Evolutionary conservation across 2,797 vertebrate genomes (phyloP).

Genomic region (Halcyon badia): DNA sequence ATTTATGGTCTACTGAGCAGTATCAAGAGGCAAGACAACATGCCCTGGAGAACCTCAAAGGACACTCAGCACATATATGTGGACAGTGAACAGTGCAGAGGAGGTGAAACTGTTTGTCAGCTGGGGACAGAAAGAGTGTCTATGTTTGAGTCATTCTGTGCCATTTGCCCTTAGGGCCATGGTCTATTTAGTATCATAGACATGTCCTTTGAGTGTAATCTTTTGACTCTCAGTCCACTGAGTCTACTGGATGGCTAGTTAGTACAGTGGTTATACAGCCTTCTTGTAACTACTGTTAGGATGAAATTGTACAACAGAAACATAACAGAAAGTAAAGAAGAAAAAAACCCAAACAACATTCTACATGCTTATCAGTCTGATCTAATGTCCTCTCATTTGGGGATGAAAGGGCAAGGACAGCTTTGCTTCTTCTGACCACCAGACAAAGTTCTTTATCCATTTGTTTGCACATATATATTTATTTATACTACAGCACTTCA

Average conservation of each 20-base stretch:
- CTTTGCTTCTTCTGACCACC: slow-evolving; percentile 42
- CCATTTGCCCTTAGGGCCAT: background rate
- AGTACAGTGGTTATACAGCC: background rate
- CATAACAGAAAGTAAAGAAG: background rate
- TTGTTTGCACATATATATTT: slow-evolving; percentile 31
- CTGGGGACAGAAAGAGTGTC: background rate
- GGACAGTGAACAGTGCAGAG: background rate
- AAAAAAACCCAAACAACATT: background rate
- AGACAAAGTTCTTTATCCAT: slow-evolving; percentile 18
- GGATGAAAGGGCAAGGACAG: slow-evolving; percentile 56
- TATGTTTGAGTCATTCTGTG: background rate
- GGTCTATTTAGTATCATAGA: background rate
- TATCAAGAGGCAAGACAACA: background rate
- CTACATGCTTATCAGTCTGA: background rate
- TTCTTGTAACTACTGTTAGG: background rate
- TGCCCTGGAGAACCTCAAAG: background rate
- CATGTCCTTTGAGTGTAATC: background rate
- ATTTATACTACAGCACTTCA: slow-evolving; percentile 53
- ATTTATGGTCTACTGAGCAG: background rate
- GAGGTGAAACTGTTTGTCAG: background rate
- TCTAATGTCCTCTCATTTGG: slow-evolving; percentile 50
- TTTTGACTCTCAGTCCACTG: background rate
- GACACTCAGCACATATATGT: background rate
- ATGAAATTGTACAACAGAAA: background rate
- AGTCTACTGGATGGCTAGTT: background rate